Percentiles rank a stretch among this genome's conserved stretches.
phyloP scores from a whole-genome alignment of 2,113 vertebrate species.

The Eonycteris spelaea region DNA sequence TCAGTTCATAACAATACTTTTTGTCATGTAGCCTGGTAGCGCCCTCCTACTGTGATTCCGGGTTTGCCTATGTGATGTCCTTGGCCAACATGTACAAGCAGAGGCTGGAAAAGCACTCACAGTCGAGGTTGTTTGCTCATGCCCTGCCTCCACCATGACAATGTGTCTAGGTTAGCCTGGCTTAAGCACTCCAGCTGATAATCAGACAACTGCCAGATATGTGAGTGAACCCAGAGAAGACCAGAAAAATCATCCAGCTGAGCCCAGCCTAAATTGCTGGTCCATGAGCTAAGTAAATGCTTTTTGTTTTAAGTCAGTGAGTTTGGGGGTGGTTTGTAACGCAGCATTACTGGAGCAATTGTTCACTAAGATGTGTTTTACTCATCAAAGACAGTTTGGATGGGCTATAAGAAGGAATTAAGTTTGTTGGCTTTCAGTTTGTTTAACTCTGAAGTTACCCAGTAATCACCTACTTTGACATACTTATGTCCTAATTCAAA shows the following conservation, averaged over 20 bases:
- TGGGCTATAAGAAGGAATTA: not conserved
- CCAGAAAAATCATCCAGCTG: not conserved
- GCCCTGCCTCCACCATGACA: not conserved
- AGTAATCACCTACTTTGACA: not conserved
- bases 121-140: not conserved
- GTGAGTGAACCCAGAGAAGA: not conserved
- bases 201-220: not conserved
- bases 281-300: not conserved
- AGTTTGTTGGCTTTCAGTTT: not conserved
- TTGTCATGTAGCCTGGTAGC: not conserved
- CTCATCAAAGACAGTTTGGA: not conserved
- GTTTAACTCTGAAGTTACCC: not conserved
- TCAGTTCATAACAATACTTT: not conserved
- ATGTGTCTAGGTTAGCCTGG: not conserved
- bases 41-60: not conserved
- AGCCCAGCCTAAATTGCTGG: not conserved
- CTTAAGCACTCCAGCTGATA: not conserved
- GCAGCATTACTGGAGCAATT: not conserved
- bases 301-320: slow-evolving; percentile 3
- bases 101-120: not conserved
- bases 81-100: not conserved
- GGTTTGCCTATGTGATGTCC: not conserved
- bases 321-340: not conserved
- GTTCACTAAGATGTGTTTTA: not conserved
- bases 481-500: not conserved